Evolutionary conservation across 2,113 vertebrate genomes (phyloP), one percentile per base, ranked within the genome.

Genomic region (Barbus barbus): DNA sequence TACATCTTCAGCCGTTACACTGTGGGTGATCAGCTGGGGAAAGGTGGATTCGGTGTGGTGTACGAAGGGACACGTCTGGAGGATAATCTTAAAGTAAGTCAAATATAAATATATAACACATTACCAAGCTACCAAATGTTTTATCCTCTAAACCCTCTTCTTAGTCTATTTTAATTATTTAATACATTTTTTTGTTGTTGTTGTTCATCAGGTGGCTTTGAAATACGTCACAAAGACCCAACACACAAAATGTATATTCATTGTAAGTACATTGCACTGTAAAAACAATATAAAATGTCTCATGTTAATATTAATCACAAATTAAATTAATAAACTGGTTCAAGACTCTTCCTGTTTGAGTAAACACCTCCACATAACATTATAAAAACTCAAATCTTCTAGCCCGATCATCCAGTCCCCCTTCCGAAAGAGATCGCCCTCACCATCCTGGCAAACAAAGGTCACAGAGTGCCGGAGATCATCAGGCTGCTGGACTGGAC

Each of bases 1-100:
- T 72, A 72, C 38, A 72, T 72, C 69, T 72, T 72, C 38, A 72
- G 69, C 13, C 38, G n/a, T 6, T 72, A 72, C 12, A 72, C 11
- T 7, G 2, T 72, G n/a, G 67, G 36, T 0, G 36, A 72, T 24
- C 20, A 41, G 67, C 67, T 72, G 36, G 67, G 36, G 9, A 72
- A 41, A 41, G 67, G 67, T 72, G 67, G 67, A 13, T 72, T 6
- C 7, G 67, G 67, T 12, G 67, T 72, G 22, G 67, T 71, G 9
- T 71, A 71, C 0, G 33, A 71, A 71, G 67, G 65, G 20, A 71
- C 9, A 38, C 67, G 33, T 71, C 9, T 71, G 20, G 33, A 71
- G 4, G 67, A 71, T 71, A 20, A 12, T 38, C 33, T 38, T 2
- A 71, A 71, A n/a, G 33, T 71, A 38, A 71, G 67, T 38, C 1